These are phyloP conservation scores for Pterobdella sp. DNA, from an alignment of 2,888 invertebrate species.

Conservation along the genomic window DNA sequence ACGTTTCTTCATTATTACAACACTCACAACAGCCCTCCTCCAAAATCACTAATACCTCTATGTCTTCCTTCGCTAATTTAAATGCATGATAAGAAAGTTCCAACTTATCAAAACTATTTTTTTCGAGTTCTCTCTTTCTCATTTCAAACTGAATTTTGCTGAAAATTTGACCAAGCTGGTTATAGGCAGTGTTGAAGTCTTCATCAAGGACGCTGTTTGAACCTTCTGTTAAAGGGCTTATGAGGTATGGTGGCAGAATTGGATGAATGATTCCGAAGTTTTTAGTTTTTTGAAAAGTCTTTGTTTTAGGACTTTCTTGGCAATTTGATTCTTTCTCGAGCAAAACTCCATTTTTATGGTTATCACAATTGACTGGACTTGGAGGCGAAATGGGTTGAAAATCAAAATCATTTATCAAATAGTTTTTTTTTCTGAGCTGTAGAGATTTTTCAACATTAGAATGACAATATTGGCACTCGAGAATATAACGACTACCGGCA, in stretches of 20 bases:
- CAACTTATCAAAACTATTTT: conserved; percentile 59
- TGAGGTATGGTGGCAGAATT: background rate
- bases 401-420: background rate
- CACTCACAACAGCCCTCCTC: conserved; percentile 51
- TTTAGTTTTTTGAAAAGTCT: background rate
- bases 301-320: background rate
- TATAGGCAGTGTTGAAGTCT: background rate
- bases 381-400: background rate
- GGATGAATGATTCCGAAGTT: background rate
- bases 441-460: background rate
- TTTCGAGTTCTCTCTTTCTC: conserved; percentile 43
- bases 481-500: conserved; percentile 53
- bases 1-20: background rate
- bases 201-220: background rate
- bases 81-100: conserved; percentile 68
- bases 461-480: conserved; percentile 2
- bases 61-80: conserved; percentile 62
- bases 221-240: background rate
- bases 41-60: conserved; percentile 62
- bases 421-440: background rate
- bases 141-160: background rate
- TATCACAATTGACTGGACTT: background rate
- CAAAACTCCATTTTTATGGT: background rate
- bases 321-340: background rate
- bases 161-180: background rate